Conservation (phyloP, 2,888 invertebrate species). For the Lagria hirta region DNA sequence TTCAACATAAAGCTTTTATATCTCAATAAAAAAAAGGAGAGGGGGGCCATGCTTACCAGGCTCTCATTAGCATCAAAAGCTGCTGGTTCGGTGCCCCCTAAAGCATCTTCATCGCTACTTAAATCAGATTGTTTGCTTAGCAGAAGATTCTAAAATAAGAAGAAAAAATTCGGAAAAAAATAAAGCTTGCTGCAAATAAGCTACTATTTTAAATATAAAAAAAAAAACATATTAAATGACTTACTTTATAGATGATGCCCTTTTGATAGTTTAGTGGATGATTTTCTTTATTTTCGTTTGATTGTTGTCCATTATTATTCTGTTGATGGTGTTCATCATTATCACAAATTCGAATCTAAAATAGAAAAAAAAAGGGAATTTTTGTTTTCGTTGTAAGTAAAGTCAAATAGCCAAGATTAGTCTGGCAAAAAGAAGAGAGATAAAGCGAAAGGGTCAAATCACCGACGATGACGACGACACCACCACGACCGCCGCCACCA, state of each 20-base stretch:
- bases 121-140: slow-evolving; percentile 48
- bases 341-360: slow-evolving; percentile 33
- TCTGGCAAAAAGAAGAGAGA: neutral
- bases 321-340: slow-evolving; percentile 34
- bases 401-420: neutral
- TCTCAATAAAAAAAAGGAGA: too few relatives aligned
- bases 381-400: slow-evolving; percentile 1
- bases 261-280: slow-evolving; percentile 28
- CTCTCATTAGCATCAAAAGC: slow-evolving; percentile 45
- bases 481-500: slow-evolving; percentile 23
- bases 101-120: slow-evolving; percentile 43
- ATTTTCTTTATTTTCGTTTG: slow-evolving; percentile 38
- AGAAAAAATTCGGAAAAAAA: slow-evolving; percentile 25
- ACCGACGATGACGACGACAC: slow-evolving; percentile 29
- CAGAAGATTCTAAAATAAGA: slow-evolving; percentile 46
- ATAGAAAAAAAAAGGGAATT: slow-evolving; percentile 7
- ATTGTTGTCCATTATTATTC: slow-evolving; percentile 38
- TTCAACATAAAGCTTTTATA: too few relatives aligned
- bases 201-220: slow-evolving; percentile 6
- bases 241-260: slow-evolving; percentile 31
- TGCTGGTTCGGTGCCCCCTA: slow-evolving; percentile 46
- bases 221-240: slow-evolving; percentile 7
- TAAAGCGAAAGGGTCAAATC: slow-evolving; percentile 37
- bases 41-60: slow-evolving; percentile 52
- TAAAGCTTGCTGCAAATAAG: slow-evolving; percentile 8